These are phyloP conservation scores for Drosophila orosa DNA, from an alignment of 1,140 invertebrate species.

Conservation along the genomic window DNA sequence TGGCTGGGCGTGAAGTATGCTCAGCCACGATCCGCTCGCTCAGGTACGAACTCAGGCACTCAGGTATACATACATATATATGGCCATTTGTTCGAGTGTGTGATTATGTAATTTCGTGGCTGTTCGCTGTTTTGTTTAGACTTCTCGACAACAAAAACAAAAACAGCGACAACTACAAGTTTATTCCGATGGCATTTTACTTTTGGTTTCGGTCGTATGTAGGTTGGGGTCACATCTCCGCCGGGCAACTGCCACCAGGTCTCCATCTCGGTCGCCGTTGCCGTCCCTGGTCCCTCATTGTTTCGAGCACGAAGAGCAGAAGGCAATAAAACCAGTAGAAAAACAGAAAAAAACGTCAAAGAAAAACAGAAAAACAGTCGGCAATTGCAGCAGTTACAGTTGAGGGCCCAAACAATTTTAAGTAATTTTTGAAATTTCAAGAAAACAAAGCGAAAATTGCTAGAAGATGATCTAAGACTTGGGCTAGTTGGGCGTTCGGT, in stretches of 20 bases:
- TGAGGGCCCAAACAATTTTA: conserved; percentile 57
- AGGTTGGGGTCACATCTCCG: conserved; percentile 79
- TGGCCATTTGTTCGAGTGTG: conserved; percentile 36
- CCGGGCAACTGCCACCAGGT: conserved; percentile 51
- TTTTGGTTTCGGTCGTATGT: conserved; percentile 75
- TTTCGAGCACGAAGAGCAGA: conserved; percentile 38
- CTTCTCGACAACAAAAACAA: conserved; percentile 34
- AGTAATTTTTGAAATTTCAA: conserved; percentile 29
- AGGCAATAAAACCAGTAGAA: conserved; percentile 9
- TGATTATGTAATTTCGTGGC: conserved; percentile 67
- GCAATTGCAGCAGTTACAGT: conserved; percentile 51
- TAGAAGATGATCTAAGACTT: conserved; percentile 22
- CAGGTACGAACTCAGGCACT: conserved; percentile 6
- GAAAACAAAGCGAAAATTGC: conserved; percentile 13
- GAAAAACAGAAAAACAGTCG: conserved; percentile 12
- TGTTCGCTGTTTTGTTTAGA: conserved; percentile 51
- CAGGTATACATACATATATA: conserved; percentile 4
- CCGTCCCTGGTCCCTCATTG: conserved; percentile 37
- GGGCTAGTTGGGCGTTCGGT: not conserved
- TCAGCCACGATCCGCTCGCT: conserved; percentile 40
- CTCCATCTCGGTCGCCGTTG: not conserved
- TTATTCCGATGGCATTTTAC: conserved; percentile 77
- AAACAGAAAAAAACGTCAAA: conserved; percentile 10
- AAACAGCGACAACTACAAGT: conserved; percentile 29
- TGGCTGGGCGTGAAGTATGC: conserved; percentile 59